Evolutionary conservation across 2,797 vertebrate genomes (phyloP).

Genomic region (Acipenser transmontanus): DNA sequence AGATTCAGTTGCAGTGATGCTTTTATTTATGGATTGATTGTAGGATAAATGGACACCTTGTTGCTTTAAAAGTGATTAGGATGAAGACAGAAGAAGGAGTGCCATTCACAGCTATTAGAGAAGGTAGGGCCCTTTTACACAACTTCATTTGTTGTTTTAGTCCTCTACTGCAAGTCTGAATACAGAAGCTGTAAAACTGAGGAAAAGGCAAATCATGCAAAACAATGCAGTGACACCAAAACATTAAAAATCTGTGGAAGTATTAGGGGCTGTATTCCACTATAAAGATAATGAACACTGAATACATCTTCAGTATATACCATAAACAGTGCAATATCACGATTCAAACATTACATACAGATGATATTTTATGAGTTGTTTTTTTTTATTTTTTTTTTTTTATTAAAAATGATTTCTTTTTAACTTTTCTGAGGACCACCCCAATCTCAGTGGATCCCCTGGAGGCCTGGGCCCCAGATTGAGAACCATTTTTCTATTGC

Average conservation of each 20-base stretch:
- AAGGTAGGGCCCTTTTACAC: constrained; percentile 56
- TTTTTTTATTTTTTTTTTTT: too few relatives aligned
- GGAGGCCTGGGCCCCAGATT: too few relatives aligned
- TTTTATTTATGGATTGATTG: constrained; percentile 8
- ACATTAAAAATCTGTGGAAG: not conserved
- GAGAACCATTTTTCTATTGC: too few relatives aligned
- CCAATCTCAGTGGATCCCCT: too few relatives aligned
- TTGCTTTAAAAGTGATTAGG: constrained; percentile 80
- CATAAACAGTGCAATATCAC: too few relatives aligned
- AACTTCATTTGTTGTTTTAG: not conserved
- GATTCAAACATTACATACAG: too few relatives aligned
- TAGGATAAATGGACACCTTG: constrained; percentile 81
- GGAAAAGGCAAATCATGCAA: not conserved
- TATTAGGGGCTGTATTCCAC: not conserved
- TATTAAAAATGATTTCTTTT: too few relatives aligned
- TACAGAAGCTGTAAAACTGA: not conserved
- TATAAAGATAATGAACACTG: too few relatives aligned
- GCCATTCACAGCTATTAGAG: constrained; percentile 80
- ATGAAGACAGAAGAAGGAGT: constrained; percentile 79
- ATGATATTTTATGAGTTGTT: too few relatives aligned
- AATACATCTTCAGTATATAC: too few relatives aligned
- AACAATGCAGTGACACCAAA: not conserved
- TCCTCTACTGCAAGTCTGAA: not conserved
- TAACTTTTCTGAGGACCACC: too few relatives aligned
- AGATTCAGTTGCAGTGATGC: too few relatives aligned